Evolutionary conservation across 1,140 invertebrate species (phyloP).

Genomic region (Prorops nasuta): DNA sequence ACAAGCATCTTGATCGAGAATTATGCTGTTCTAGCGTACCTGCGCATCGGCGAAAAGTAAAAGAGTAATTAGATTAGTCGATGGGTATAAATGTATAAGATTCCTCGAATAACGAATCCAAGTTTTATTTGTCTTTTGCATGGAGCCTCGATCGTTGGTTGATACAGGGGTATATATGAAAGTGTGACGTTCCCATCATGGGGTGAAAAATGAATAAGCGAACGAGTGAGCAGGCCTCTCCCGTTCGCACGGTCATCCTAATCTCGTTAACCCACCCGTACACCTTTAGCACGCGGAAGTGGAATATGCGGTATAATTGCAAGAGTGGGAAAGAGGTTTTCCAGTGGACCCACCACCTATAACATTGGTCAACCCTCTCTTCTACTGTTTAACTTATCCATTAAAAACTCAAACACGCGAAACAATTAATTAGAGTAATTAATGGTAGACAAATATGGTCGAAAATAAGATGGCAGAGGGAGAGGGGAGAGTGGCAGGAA

Average conservation of each 20-base stretch:
- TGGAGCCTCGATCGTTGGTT: no score
- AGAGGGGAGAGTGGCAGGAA: constrained; percentile 13
- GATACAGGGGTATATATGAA: not conserved
- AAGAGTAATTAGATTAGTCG: no score
- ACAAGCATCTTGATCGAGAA: no score
- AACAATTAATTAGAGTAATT: constrained; percentile 57
- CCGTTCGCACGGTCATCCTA: constrained; percentile 39
- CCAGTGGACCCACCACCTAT: no score
- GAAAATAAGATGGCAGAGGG: constrained; percentile 13
- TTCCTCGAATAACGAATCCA: no score
- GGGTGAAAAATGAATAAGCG: constrained; percentile 45
- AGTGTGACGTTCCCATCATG: constrained; percentile 27
- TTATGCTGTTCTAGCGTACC: no score
- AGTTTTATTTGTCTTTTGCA: no score
- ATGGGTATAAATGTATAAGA: no score
- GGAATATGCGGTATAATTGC: no score
- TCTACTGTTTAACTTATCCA: constrained; percentile 52
- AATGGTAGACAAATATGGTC: constrained; percentile 37
- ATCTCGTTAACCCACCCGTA: constrained; percentile 43
- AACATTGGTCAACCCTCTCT: no score
- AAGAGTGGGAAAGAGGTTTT: no score
- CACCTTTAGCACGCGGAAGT: constrained; percentile 41
- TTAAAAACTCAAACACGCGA: constrained; percentile 53
- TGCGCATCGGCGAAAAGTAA: no score
- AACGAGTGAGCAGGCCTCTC: constrained; percentile 19